phyloP scores from a whole-genome alignment of 2,797 vertebrate species.

The Morus bassanus region DNA sequence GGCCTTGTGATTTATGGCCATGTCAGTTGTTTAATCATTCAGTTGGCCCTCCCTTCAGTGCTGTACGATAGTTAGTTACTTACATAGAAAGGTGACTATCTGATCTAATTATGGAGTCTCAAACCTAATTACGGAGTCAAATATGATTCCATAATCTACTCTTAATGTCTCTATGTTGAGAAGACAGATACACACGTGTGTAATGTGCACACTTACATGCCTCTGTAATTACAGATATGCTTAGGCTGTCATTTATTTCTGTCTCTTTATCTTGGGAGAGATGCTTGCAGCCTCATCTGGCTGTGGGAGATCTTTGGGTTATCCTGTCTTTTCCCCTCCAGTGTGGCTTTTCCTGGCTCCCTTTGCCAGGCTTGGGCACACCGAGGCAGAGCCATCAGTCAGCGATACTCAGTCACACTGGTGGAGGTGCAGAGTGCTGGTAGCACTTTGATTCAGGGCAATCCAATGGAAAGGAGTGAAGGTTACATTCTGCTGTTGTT shows the following conservation, averaged over 20 bases:
- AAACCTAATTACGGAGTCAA: constrained; percentile 56
- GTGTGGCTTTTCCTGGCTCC: not conserved
- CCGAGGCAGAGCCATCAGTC: not conserved
- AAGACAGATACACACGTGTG: not conserved
- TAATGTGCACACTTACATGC: not conserved
- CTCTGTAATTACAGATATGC: not conserved
- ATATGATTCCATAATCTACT: constrained; percentile 56
- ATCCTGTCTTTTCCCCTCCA: not conserved
- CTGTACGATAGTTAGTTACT: constrained; percentile 16
- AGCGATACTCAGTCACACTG: not conserved
- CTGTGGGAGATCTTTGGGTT: not conserved
- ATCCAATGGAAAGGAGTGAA: not conserved
- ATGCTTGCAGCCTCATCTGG: not conserved
- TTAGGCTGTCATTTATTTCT: not conserved
- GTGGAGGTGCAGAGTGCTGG: not conserved
- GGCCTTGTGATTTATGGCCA: constrained; percentile 17
- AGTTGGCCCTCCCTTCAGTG: not conserved
- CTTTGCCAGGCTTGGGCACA: not conserved
- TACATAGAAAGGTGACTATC: constrained; percentile 49
- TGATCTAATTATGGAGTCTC: constrained; percentile 58
- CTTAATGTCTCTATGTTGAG: not conserved
- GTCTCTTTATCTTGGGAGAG: not conserved
- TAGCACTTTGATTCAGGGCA: not conserved
- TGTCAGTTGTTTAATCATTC: constrained; percentile 53
- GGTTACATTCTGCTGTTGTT: not conserved